Conservation (phyloP, 2,113 vertebrate genomes). For the Grallaria varia region DNA sequence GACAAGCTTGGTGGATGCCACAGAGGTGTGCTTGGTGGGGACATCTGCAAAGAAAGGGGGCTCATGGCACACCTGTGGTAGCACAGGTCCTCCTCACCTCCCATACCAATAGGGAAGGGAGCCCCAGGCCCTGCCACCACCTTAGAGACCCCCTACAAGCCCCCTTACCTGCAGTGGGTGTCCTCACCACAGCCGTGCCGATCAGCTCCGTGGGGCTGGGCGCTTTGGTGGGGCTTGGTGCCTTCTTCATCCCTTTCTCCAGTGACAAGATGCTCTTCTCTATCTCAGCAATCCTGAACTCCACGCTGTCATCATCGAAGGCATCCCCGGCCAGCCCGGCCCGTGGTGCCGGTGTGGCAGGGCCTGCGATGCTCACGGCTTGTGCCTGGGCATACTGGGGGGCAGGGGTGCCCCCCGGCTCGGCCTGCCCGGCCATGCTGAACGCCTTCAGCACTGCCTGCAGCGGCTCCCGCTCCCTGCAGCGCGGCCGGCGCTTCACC, state of each 20-base stretch:
- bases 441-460: constrained; percentile 70
- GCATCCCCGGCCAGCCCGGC: neutral
- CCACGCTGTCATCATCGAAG: constrained; percentile 31
- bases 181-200: neutral
- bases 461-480: constrained; percentile 81
- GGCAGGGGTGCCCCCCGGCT: neutral
- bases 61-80: neutral
- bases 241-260: constrained; percentile 72
- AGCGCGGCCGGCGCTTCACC: constrained; percentile 87
- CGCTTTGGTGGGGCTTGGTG: constrained; percentile 35
- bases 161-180: neutral
- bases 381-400: constrained; percentile 53
- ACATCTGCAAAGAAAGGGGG: constrained; percentile 52
- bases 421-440: neutral
- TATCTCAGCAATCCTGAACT: constrained; percentile 52
- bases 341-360: fast-evolving
- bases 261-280: constrained; percentile 71
- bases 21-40: constrained; percentile 68
- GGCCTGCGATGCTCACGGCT: neutral
- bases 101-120: neutral
- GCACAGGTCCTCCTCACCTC: neutral
- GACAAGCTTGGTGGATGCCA: constrained; percentile 76
- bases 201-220: constrained; percentile 43
- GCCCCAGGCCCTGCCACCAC: neutral
- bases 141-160: neutral